A percentile compares a stretch with the other conserved stretches of the same genome.
Conservation (phyloP, 2,797 vertebrate species). For the Cyprinella venusta region DNA sequence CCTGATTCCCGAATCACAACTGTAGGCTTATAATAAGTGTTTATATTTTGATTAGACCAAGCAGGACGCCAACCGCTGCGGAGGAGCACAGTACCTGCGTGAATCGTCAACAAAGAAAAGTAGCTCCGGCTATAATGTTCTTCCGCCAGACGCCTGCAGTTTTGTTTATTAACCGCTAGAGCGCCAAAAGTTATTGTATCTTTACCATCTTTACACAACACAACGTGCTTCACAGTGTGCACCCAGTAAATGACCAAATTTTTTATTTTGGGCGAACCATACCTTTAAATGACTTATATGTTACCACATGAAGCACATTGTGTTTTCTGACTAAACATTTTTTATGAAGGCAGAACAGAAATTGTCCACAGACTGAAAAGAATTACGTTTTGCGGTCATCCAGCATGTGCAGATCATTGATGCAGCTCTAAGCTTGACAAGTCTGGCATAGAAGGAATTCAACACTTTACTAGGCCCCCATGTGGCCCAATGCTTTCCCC, state of each 20-base stretch:
- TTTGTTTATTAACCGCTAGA: background rate
- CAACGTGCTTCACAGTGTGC: too few species aligned
- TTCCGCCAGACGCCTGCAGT: background rate
- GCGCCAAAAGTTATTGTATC: too few species aligned
- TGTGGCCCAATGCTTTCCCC: constrained; percentile 57
- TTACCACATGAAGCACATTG: constrained; percentile 17
- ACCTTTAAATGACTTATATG: background rate
- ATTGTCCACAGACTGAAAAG: constrained; percentile 16
- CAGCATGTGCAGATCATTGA: constrained; percentile 27
- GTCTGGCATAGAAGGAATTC: constrained; percentile 78
- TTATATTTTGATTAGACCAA: background rate
- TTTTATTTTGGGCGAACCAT: too few species aligned
- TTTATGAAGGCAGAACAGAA: constrained; percentile 10
- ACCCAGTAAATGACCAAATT: too few species aligned
- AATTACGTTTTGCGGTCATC: constrained; percentile 20
- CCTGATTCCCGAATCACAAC: background rate
- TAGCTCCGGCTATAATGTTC: background rate
- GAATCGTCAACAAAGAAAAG: background rate
- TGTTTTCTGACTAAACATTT: background rate
- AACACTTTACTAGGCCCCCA: constrained; percentile 72
- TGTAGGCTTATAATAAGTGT: background rate
- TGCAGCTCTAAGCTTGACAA: constrained; percentile 70
- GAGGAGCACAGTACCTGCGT: background rate
- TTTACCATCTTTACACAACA: too few species aligned
- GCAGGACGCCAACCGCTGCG: background rate